A percentile compares a stretch with the other conserved stretches of the same genome.
Evolutionary conservation across 2,888 invertebrate species (phyloP).

Genomic region (Troilus luridus): DNA sequence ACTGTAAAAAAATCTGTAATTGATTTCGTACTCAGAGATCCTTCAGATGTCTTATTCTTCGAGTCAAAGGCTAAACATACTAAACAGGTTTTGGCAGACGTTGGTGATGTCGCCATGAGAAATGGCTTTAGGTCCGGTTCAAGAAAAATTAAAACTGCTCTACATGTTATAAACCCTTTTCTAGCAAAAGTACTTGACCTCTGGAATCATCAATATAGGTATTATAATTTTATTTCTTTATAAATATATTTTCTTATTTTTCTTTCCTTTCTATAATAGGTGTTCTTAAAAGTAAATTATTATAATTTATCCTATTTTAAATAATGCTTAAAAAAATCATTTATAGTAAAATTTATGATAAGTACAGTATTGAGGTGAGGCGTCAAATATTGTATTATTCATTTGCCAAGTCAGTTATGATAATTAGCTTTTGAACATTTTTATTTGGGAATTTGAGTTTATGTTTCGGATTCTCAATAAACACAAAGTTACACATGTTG

Average conservation of each 20-base stretch:
- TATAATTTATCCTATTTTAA: neutral
- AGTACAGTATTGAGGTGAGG: too few species aligned
- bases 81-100: constrained; percentile 18
- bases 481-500: too few species aligned
- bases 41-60: constrained; percentile 69
- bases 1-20: constrained; percentile 93
- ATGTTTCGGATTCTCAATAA: too few species aligned
- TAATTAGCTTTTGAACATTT: too few species aligned
- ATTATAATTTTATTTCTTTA: constrained; percentile 65
- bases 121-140: neutral
- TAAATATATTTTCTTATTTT: neutral
- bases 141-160: constrained; percentile 68
- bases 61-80: neutral
- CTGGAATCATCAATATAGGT: constrained; percentile 86
- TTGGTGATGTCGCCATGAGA: neutral
- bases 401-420: too few species aligned
- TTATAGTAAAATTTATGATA: too few species aligned
- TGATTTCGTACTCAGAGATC: constrained; percentile 90
- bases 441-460: too few species aligned
- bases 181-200: constrained; percentile 84
- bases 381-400: too few species aligned
- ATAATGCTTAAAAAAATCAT: too few species aligned
- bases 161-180: constrained; percentile 86
- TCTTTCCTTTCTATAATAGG: neutral
- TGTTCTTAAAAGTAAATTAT: neutral